phyloP scores from a whole-genome alignment of 2,888 invertebrate species.

The Hypsopygia costalis region DNA sequence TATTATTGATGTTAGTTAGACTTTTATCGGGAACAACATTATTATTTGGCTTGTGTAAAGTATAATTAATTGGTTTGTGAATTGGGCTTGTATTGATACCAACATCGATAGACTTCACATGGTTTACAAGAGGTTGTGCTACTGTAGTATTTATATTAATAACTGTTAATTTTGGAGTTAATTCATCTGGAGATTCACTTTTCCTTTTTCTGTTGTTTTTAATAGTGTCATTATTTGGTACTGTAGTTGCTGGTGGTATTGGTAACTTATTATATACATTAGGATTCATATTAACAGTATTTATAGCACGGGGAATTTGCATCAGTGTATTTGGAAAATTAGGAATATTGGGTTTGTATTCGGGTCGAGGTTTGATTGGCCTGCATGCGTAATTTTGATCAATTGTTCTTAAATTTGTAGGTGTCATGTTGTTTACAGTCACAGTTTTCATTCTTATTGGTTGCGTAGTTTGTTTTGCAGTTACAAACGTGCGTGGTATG shows the following conservation, averaged over 20 bases:
- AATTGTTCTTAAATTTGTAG: conserved; percentile 28
- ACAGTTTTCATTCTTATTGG: conserved; percentile 22
- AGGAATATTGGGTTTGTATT: conserved; percentile 16
- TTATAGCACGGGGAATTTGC: conserved; percentile 16
- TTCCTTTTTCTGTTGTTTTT: conserved; percentile 48
- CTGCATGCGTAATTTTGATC: conserved; percentile 37
- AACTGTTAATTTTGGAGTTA: conserved; percentile 35
- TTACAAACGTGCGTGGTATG: not conserved
- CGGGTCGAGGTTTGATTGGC: conserved; percentile 53
- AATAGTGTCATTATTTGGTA: conserved; percentile 16
- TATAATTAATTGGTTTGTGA: conserved; percentile 26
- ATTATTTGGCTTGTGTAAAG: conserved; percentile 16
- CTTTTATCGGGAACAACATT: too few relatives aligned
- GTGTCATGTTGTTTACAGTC: conserved; percentile 14
- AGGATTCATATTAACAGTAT: not conserved
- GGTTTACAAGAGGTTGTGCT: conserved; percentile 26
- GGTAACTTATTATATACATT: conserved; percentile 13
- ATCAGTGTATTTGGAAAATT: conserved; percentile 15
- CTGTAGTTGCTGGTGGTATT: conserved; percentile 14
- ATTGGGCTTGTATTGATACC: conserved; percentile 39
- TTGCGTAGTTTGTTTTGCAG: conserved; percentile 10
- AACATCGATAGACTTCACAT: conserved; percentile 27
- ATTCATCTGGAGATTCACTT: conserved; percentile 63
- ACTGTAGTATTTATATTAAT: conserved; percentile 16
- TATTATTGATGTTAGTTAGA: too few relatives aligned